These are phyloP conservation scores for Dicranocentrus wangi DNA, from an alignment of 2,888 invertebrate species.

Conservation along the genomic window DNA sequence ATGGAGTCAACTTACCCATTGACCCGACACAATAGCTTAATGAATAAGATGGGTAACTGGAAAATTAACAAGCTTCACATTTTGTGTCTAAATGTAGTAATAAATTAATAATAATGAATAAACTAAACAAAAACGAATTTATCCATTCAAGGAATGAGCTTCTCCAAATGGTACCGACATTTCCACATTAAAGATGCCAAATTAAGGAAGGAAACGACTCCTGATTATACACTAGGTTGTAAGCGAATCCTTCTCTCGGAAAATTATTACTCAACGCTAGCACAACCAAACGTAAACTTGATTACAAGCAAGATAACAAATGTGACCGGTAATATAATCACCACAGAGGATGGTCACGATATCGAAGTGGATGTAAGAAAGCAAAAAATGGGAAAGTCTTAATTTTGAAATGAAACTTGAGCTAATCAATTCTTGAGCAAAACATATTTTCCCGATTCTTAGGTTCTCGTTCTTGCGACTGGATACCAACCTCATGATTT, in stretches of 20 bases:
- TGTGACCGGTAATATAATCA: constrained; percentile 36
- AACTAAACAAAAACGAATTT: too few species aligned
- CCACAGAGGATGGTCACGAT: constrained; percentile 36
- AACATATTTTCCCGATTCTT: neutral
- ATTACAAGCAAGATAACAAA: constrained; percentile 32
- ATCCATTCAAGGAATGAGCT: too few species aligned
- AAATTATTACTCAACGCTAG: constrained; percentile 42
- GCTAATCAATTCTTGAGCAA: too few species aligned
- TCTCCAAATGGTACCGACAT: constrained; percentile 28
- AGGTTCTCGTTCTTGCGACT: constrained; percentile 60
- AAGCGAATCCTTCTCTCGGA: constrained; percentile 56
- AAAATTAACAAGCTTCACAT: neutral
- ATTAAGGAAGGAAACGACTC: constrained; percentile 41
- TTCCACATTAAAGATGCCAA: constrained; percentile 41
- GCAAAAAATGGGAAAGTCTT: too few species aligned
- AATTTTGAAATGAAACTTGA: too few species aligned
- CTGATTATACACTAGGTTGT: constrained; percentile 59
- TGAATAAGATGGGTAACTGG: constrained; percentile 36
- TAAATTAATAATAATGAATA: too few species aligned
- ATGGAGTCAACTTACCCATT: constrained; percentile 21
- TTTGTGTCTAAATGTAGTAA: too few species aligned
- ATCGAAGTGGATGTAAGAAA: constrained; percentile 49
- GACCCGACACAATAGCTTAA: constrained; percentile 13
- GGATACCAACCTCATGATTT: constrained; percentile 63
- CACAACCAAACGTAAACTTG: constrained; percentile 42